Evolutionary conservation across 2,888 invertebrate genomes (phyloP), one percentile per base, ranked within the genome.

Genomic region (Sthenelais limicola): DNA sequence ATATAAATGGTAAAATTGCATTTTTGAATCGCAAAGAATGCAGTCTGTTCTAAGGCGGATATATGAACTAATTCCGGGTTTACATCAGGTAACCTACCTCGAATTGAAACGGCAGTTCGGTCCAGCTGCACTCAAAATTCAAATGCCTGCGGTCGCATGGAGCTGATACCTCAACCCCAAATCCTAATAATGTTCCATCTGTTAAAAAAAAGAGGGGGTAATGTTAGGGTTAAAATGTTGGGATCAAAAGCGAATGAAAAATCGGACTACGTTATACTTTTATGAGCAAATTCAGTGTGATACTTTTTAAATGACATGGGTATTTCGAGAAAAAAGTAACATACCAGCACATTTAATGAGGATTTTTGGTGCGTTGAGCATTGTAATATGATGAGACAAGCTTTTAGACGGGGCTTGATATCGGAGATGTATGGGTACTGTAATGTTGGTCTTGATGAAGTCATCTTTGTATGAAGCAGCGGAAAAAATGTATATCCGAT

Each of bases 381-480:
- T 38, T 21, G 56, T n/a, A 30, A 28, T 24, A 0, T 26, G 43
- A 15, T 54, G 35, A 24, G 3, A 15, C 15, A 1, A 7, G 30
- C 9, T 3, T 7, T 38, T 28, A 1, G 54, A 52, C 26, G 56
- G 54, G 9, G 9, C 38, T 38, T 70, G 70, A 47, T 70, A 70
- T 33, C 70, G 54, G 24, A 70, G 9, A 35, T 70, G 70, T 26
- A 70, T 54, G 5, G 70, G 70, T 3, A 70, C n/a, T 21, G 26
- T 56, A 12, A 70, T 56, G 15, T 18, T 24, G 9, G 70, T 47
- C n/a, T 70, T 38, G n/a, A 70, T n/a, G 18, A 30, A 2, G n/a
- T 30, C 30, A 2, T 18, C n/a, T 5, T 33, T 21, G 4, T 24
- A 35, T 3, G 9, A 4, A 9, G 35, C 52, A 1, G 26, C 43